phyloP scores from a whole-genome alignment of 2,113 vertebrate genomes.

The Chlamydotis undulata region DNA sequence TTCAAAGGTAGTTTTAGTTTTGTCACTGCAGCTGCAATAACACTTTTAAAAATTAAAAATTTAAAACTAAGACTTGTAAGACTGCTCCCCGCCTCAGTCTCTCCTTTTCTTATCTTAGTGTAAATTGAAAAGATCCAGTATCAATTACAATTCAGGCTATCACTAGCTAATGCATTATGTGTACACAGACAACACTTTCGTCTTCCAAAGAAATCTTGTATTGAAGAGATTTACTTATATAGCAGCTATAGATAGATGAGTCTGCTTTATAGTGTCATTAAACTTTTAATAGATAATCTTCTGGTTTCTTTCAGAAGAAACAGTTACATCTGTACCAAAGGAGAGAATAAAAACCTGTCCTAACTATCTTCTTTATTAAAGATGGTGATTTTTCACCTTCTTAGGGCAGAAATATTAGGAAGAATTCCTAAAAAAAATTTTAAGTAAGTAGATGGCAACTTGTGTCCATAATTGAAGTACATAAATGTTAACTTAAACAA shows the following conservation, averaged over 20 bases:
- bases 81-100: not conserved
- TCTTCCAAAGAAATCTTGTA: not conserved
- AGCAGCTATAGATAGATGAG: not conserved
- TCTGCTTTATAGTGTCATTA: not conserved
- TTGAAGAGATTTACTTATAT: slow-evolving; percentile 42
- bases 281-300: not conserved
- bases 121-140: slow-evolving; percentile 2
- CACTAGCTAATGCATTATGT: not conserved
- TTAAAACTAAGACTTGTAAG: not conserved
- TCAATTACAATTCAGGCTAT: slow-evolving; percentile 23
- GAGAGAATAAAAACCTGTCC: not conserved
- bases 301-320: not conserved
- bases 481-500: not conserved
- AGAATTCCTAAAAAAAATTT: not conserved
- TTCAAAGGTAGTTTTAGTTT: not conserved
- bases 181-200: not conserved
- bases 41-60: slow-evolving; percentile 6
- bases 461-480: not conserved
- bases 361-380: not conserved
- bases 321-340: not conserved
- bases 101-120: slow-evolving; percentile 15
- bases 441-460: not conserved
- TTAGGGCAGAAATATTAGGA: not conserved
- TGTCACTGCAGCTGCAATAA: not conserved
- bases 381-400: not conserved